Conservation (phyloP, 2,797 vertebrate genomes). For the Masticophis lateralis region DNA sequence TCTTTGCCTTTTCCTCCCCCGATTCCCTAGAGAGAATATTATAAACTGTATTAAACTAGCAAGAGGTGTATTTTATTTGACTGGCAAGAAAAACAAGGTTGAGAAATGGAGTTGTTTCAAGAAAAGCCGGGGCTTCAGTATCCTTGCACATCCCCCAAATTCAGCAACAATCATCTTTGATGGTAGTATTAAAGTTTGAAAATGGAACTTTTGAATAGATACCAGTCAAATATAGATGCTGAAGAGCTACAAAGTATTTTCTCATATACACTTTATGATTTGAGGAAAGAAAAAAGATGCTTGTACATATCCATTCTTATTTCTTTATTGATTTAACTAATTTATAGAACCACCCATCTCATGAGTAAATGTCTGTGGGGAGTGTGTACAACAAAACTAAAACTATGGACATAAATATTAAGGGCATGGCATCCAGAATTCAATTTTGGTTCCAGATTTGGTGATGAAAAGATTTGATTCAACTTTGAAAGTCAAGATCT, state of each 20-base stretch:
- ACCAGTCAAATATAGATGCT: neutral
- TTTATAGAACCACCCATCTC: neutral
- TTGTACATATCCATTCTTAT: neutral
- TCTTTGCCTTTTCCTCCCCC: fast-evolving
- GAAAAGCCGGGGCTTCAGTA: neutral
- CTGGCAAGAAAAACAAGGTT: neutral
- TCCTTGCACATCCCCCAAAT: neutral
- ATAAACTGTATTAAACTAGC: neutral
- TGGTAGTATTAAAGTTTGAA: neutral
- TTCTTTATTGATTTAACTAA: neutral
- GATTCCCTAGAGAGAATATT: neutral
- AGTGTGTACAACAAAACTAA: neutral
- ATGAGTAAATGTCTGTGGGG: neutral
- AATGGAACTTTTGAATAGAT: neutral
- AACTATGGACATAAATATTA: neutral
- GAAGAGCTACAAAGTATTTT: neutral
- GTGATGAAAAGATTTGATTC: neutral
- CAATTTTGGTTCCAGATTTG: neutral
- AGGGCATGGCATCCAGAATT: neutral
- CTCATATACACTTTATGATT: neutral
- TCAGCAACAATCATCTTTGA: neutral
- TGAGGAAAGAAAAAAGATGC: neutral
- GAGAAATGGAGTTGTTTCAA: neutral
- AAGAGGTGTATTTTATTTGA: neutral
- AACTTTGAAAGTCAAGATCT: neutral